These are phyloP conservation scores for Dinothrombium tinctorium DNA, from an alignment of 1,140 invertebrate genomes.

Conservation along the genomic window DNA sequence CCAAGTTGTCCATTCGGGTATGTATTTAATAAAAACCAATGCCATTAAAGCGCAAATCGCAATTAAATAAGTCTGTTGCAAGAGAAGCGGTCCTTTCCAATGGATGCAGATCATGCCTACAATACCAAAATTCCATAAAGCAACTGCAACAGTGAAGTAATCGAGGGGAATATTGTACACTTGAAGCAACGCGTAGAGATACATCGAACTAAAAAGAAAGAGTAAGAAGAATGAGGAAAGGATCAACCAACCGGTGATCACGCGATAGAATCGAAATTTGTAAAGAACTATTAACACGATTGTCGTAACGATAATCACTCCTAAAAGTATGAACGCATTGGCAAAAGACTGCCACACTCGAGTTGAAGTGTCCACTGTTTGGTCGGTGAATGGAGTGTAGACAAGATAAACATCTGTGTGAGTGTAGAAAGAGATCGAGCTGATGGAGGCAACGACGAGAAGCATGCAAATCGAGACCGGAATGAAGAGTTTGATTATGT, in stretches of 20 bases:
- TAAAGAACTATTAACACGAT: conserved; percentile 77
- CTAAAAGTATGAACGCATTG: conserved; percentile 78
- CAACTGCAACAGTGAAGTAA: conserved; percentile 57
- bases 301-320: conserved; percentile 83
- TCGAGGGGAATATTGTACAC: conserved; percentile 92
- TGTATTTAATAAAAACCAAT: conserved; percentile 95
- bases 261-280: conserved; percentile 83
- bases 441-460: conserved; percentile 85
- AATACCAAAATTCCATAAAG: conserved; percentile 96
- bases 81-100: conserved; percentile 77
- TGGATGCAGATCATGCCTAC: conserved; percentile 95
- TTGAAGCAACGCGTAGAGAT: conserved; percentile 38
- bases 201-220: conserved; percentile 52
- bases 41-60: conserved; percentile 93
- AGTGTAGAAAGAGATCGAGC: conserved; percentile 73
- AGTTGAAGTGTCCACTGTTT: conserved; percentile 57
- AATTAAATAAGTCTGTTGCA: conserved; percentile 92
- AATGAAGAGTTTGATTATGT: conserved; percentile 93
- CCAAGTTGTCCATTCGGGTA: conserved; percentile 98
- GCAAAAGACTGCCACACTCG: conserved; percentile 87
- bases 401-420: conserved; percentile 78
- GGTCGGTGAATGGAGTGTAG: conserved; percentile 92
- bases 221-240: conserved; percentile 79
- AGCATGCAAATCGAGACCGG: conserved; percentile 93
- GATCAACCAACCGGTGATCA: conserved; percentile 86